Percentiles rank a stretch among this genome's conserved stretches.
phyloP scores from a whole-genome alignment of 1,140 invertebrate genomes.

The Pseudomyrmex pallidus region DNA sequence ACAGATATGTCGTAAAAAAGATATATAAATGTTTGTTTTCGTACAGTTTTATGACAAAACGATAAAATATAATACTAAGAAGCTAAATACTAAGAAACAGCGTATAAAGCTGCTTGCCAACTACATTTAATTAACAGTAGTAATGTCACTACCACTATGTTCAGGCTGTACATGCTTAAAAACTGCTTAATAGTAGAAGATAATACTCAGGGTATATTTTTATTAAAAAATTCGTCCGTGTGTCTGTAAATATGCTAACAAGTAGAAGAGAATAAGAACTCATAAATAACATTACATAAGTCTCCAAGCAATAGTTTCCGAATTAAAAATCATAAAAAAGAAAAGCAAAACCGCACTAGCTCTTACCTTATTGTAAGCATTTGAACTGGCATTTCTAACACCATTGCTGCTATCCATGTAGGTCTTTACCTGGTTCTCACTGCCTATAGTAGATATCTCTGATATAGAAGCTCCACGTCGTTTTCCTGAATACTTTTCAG shows the following conservation, averaged over 20 bases:
- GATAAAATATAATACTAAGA: background rate
- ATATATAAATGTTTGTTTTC: background rate
- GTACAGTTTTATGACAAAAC: slow-evolving; percentile 11
- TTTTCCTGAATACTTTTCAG: slow-evolving; percentile 85
- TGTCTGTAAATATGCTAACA: slow-evolving; percentile 20
- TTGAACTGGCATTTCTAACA: slow-evolving; percentile 91
- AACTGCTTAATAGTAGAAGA: slow-evolving; percentile 20
- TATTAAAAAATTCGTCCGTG: slow-evolving; percentile 1
- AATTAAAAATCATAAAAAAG: slow-evolving; percentile 52
- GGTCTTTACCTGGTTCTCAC: slow-evolving; percentile 95
- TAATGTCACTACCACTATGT: slow-evolving; percentile 18
- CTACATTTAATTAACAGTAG: slow-evolving; percentile 10
- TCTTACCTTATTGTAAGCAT: slow-evolving; percentile 96
- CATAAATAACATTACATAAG: slow-evolving; percentile 38
- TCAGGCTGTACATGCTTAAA: slow-evolving; percentile 44
- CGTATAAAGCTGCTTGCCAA: slow-evolving; percentile 1
- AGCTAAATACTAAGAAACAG: slow-evolving; percentile 14
- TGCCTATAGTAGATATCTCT: slow-evolving; percentile 85
- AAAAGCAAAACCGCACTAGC: slow-evolving; percentile 78
- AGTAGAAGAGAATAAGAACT: slow-evolving; percentile 12
- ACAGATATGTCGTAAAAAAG: slow-evolving; percentile 42
- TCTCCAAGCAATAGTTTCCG: slow-evolving; percentile 52
- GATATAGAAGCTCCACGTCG: slow-evolving; percentile 83
- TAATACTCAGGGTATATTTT: slow-evolving; percentile 9
- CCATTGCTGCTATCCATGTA: slow-evolving; percentile 98